phyloP scores from a whole-genome alignment of 2,797 vertebrate species.

The Coranthus polyacanthus region DNA sequence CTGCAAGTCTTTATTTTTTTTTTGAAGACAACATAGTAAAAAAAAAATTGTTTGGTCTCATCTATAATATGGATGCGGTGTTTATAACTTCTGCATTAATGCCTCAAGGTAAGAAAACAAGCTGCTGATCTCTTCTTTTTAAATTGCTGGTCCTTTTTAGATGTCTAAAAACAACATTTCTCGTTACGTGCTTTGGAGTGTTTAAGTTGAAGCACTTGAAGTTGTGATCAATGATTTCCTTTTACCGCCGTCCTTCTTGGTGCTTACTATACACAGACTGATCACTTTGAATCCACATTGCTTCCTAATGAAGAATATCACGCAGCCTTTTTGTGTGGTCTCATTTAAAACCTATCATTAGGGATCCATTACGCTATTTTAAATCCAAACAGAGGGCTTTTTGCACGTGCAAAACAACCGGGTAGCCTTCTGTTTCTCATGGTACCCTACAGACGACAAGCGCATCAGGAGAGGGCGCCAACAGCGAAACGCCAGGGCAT shows the following conservation, averaged over 20 bases:
- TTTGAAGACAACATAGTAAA: conserved; percentile 6
- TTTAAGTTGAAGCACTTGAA: not conserved
- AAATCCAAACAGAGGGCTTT: conserved; percentile 35
- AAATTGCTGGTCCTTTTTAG: too few species aligned
- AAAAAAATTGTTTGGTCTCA: not conserved
- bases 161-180: too few species aligned
- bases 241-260: not conserved
- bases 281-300: not conserved
- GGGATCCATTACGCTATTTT: conserved; percentile 3
- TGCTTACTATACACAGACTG: conserved; percentile 7
- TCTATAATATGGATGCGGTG: conserved; percentile 1
- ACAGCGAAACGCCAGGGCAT: conserved; percentile 26
- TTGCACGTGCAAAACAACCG: conserved; percentile 31
- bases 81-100: too few species aligned
- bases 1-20: not conserved
- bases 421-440: conserved; percentile 32
- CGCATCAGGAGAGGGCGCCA: conserved; percentile 37
- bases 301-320: conserved; percentile 6
- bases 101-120: too few species aligned
- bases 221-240: conserved; percentile 8
- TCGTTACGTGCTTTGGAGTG: too few species aligned
- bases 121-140: too few species aligned
- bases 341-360: not conserved
- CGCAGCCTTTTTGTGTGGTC: not conserved
- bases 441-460: conserved; percentile 34